Evolutionary conservation across 2,113 vertebrate genomes (phyloP).

Genomic region (Notothenia coriiceps): DNA sequence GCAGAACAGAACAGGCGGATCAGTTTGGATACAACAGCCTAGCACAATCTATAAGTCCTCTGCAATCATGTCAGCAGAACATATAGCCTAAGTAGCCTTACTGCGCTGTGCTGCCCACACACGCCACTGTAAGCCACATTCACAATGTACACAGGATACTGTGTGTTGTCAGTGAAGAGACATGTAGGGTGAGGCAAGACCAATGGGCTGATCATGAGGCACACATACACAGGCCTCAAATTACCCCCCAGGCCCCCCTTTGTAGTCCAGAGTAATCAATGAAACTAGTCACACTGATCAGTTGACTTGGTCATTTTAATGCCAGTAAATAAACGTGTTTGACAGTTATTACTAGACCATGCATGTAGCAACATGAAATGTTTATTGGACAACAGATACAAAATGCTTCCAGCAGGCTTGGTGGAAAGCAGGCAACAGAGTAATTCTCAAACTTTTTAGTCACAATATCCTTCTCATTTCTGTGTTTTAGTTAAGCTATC

Average conservation of each 20-base stretch:
- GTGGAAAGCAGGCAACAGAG: not conserved
- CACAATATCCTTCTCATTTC: not conserved
- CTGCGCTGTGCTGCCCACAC: slow-evolving; percentile 61
- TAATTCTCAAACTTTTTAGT: not conserved
- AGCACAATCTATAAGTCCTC: slow-evolving; percentile 75
- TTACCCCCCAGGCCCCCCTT: slow-evolving; percentile 62
- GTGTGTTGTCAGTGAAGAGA: slow-evolving; percentile 46
- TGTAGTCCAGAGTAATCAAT: slow-evolving; percentile 65
- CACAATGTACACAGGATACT: slow-evolving; percentile 59
- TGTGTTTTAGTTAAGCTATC: not conserved
- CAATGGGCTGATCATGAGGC: slow-evolving; percentile 64
- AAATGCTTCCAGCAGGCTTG: no score
- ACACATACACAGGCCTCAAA: slow-evolving; percentile 40
- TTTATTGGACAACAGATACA: slow-evolving; percentile 2
- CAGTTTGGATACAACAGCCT: slow-evolving; percentile 35
- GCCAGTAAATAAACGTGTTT: slow-evolving; percentile 27
- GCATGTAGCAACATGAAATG: not conserved
- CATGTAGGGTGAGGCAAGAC: slow-evolving; percentile 53
- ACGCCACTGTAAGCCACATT: slow-evolving; percentile 58
- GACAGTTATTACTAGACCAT: not conserved
- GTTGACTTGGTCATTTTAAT: slow-evolving; percentile 50
- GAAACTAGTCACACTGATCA: slow-evolving; percentile 65
- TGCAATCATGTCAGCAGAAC: slow-evolving; percentile 79
- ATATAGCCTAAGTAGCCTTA: slow-evolving; percentile 76
- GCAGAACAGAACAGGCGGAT: slow-evolving; percentile 34